Evolutionary conservation across 2,113 vertebrate genomes (phyloP).

Genomic region (western clawed frog (Xenopus tropicalis)): DNA sequence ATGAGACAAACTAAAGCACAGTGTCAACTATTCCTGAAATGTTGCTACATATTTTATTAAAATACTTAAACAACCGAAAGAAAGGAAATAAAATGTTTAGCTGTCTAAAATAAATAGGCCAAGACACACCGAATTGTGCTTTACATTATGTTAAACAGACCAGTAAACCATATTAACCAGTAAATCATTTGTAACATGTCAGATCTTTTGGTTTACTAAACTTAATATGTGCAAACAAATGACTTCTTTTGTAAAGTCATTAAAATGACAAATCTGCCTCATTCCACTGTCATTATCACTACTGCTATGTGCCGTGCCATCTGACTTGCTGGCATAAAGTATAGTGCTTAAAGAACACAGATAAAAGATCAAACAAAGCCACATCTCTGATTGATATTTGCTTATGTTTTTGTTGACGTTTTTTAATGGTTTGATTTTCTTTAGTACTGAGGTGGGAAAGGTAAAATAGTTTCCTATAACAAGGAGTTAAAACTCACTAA

Average conservation of each 20-base stretch:
- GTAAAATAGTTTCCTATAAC: too few species aligned
- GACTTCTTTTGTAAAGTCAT: neutral
- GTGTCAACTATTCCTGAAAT: conserved; percentile 27
- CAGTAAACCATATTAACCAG: conserved; percentile 18
- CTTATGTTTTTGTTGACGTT: too few species aligned
- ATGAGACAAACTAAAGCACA: conserved; percentile 29
- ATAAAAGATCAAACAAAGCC: too few species aligned
- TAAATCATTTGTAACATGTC: conserved; percentile 20
- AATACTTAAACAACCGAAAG: conserved; percentile 16
- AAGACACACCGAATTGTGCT: conserved; percentile 14
- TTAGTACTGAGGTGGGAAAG: too few species aligned
- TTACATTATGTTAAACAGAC: conserved; percentile 26
- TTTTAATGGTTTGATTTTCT: too few species aligned
- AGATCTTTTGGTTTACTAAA: neutral
- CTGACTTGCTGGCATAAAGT: neutral
- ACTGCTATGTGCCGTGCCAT: neutral
- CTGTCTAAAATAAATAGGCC: conserved; percentile 21
- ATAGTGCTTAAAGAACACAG: too few species aligned
- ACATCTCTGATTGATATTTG: too few species aligned
- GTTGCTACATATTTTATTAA: conserved; percentile 37
- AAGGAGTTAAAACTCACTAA: too few species aligned
- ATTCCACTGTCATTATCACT: neutral
- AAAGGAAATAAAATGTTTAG: conserved; percentile 19
- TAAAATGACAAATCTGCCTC: neutral
- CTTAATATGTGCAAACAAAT: conserved; percentile 5